These are phyloP conservation scores for Hepsetus odoe DNA, from an alignment of 2,113 vertebrate genomes.

Conservation along the genomic window DNA sequence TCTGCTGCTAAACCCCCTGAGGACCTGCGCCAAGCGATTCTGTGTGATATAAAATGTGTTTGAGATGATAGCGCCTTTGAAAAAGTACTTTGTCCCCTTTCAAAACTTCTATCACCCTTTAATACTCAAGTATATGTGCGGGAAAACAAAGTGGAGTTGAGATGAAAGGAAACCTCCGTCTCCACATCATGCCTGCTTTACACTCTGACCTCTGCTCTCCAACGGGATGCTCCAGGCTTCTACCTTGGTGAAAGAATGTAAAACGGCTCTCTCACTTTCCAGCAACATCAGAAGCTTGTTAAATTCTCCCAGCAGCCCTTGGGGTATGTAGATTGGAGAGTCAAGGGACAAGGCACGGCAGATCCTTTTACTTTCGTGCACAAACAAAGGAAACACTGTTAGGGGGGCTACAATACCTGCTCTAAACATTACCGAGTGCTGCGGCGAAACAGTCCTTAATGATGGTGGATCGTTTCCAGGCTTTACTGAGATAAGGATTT, in stretches of 20 bases:
- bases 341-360: conserved; percentile 29
- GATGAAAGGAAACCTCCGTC: conserved; percentile 3
- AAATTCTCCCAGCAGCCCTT: conserved; percentile 50
- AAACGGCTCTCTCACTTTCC: conserved; percentile 36
- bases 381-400: conserved; percentile 51
- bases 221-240: conserved; percentile 35
- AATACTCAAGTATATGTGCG: background rate
- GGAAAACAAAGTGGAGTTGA: background rate
- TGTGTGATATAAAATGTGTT: no score
- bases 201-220: conserved; percentile 49
- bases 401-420: conserved; percentile 19
- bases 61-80: no score
- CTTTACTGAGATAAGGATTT: background rate
- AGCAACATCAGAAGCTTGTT: conserved; percentile 54
- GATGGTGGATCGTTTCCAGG: conserved; percentile 16
- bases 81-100: no score
- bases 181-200: conserved; percentile 34
- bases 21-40: no score
- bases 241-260: conserved; percentile 40
- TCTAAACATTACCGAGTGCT: conserved; percentile 33
- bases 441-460: conserved; percentile 23
- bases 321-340: conserved; percentile 46
- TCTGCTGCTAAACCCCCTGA: no score
- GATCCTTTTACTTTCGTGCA: conserved; percentile 40
- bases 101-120: background rate